Conservation (phyloP, 2,113 vertebrate species). For the Arvicanthis niloticus region DNA sequence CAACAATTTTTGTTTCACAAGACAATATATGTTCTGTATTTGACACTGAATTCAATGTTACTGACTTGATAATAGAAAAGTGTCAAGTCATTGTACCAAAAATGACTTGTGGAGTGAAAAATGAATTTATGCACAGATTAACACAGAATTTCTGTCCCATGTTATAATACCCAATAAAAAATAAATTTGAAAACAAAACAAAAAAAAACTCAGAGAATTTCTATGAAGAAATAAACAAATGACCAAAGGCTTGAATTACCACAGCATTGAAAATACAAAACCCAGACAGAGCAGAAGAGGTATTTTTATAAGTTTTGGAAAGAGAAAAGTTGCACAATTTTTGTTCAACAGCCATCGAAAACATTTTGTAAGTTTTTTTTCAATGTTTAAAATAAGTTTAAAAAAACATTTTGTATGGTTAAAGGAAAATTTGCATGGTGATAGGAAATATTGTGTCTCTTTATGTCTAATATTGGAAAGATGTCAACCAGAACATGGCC, state of each 20-base stretch:
- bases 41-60: neutral
- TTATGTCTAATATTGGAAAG: neutral
- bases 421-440: neutral
- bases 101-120: accelerated
- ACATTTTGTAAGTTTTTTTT: neutral
- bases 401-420: neutral
- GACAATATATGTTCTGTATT: neutral
- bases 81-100: neutral
- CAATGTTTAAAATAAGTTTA: neutral
- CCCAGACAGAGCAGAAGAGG: neutral
- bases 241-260: neutral
- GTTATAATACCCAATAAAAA: no score
- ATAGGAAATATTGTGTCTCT: neutral
- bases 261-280: neutral
- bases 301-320: neutral
- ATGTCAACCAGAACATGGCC: neutral
- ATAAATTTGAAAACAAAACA: no score
- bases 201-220: no score
- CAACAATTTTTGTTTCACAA: neutral
- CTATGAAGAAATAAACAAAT: neutral
- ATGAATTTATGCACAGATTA: neutral
- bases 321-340: neutral
- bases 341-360: neutral
- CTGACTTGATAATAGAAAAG: neutral
- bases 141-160: neutral